A percentile compares a stretch with the other conserved stretches of the same genome.
Evolutionary conservation across 2,888 invertebrate genomes (phyloP).

Genomic region (Drosophila prolongata): DNA sequence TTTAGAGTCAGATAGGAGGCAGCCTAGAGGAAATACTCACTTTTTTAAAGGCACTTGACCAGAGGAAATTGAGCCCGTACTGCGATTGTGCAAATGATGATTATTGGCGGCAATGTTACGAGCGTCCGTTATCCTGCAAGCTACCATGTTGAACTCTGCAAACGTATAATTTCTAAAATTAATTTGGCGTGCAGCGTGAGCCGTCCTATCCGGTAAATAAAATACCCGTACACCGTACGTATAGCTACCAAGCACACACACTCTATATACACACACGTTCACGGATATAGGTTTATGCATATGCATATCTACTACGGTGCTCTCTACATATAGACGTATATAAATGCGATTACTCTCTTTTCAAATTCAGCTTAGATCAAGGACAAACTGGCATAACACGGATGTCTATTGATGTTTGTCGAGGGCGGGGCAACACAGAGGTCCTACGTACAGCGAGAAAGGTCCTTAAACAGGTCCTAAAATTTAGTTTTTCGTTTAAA

Average conservation of each 20-base stretch:
- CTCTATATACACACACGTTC: conserved; percentile 33
- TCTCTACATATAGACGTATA: conserved; percentile 48
- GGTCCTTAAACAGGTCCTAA: not conserved
- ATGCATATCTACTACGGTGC: conserved; percentile 35
- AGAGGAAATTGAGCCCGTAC: conserved; percentile 90
- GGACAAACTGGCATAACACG: conserved; percentile 58
- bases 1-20: conserved; percentile 1
- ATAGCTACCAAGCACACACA: conserved; percentile 71
- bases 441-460: conserved; percentile 14
- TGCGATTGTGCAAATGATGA: conserved; percentile 83
- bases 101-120: conserved; percentile 89
- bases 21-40: conserved; percentile 87
- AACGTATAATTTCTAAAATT: conserved; percentile 89
- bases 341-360: conserved; percentile 40
- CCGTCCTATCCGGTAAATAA: conserved; percentile 83
- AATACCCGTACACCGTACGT: conserved; percentile 59
- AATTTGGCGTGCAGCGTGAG: conserved; percentile 85
- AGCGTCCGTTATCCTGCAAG: conserved; percentile 97
- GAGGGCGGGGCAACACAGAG: conserved; percentile 1
- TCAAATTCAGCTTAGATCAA: conserved; percentile 15
- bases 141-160: conserved; percentile 99
- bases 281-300: conserved; percentile 19
- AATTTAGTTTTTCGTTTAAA: not conserved
- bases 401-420: conserved; percentile 5
- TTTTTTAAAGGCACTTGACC: conserved; percentile 99